phyloP scores from a whole-genome alignment of 2,888 invertebrate species.

The Cantharis rustica region DNA sequence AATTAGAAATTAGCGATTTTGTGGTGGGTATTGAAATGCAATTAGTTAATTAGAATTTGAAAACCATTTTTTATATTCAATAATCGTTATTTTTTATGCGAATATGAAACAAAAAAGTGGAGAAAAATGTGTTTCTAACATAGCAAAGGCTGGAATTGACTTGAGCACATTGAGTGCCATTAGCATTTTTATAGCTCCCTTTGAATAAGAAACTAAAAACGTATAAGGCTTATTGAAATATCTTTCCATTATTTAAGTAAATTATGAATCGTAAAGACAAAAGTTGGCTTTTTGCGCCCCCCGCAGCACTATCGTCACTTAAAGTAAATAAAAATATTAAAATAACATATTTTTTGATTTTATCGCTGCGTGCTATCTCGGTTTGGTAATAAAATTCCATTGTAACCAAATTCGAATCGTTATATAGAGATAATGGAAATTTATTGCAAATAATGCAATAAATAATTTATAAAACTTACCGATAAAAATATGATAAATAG shows the following conservation, averaged over 20 bases:
- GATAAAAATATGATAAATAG: conserved; percentile 24
- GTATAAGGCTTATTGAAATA: conserved; percentile 30
- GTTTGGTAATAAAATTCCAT: not conserved
- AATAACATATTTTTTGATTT: not conserved
- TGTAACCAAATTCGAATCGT: not conserved
- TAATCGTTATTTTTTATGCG: conserved; percentile 28
- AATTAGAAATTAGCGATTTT: not conserved
- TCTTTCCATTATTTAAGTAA: conserved; percentile 19
- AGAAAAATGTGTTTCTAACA: conserved; percentile 20
- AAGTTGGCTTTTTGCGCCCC: not conserved
- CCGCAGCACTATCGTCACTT: not conserved
- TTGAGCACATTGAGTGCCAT: conserved; percentile 22
- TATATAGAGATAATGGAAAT: not conserved
- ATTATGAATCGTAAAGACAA: conserved; percentile 20
- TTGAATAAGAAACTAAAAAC: conserved; percentile 31
- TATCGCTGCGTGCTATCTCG: not conserved
- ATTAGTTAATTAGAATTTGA: not conserved
- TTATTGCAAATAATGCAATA: conserved; percentile 2
- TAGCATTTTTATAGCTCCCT: conserved; percentile 31
- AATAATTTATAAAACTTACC: not conserved
- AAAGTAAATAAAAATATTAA: not conserved
- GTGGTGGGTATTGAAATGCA: not conserved
- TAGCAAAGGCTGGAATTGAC: conserved; percentile 7
- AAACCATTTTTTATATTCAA: conserved; percentile 7
- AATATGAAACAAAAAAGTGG: conserved; percentile 21